These are phyloP conservation scores for Alosa sapidissima DNA, from an alignment of 2,797 vertebrate genomes.

Conservation along the genomic window DNA sequence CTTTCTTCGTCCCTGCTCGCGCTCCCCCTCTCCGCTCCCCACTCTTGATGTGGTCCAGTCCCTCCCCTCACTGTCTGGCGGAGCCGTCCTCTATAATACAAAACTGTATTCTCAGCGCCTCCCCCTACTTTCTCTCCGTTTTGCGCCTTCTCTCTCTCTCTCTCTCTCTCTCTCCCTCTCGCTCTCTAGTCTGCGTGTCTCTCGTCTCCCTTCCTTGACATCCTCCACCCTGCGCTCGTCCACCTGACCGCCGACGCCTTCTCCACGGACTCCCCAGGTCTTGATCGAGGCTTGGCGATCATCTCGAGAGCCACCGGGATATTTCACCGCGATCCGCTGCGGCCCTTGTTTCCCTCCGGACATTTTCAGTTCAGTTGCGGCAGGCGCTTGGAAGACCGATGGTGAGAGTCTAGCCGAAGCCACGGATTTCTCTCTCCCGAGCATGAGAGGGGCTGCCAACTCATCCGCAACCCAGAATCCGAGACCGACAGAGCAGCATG, in stretches of 20 bases:
- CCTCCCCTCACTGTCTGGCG: constrained; percentile 71
- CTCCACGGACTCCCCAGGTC: constrained; percentile 16
- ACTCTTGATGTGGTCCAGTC: constrained; percentile 64
- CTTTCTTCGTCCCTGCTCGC: constrained; percentile 40
- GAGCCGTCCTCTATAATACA: constrained; percentile 71
- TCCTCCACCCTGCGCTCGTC: constrained; percentile 27
- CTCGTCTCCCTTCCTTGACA: constrained; percentile 21
- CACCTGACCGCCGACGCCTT: constrained; percentile 23
- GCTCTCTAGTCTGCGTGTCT: constrained; percentile 42
- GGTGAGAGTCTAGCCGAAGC: constrained; percentile 80
- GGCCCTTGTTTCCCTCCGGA: constrained; percentile 18
- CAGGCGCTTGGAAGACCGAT: constrained; percentile 63
- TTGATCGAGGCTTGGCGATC: constrained; percentile 23
- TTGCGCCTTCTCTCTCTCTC: constrained; percentile 45
- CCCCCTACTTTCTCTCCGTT: constrained; percentile 72
- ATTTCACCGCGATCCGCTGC: constrained; percentile 20
- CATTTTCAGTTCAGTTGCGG: constrained; percentile 33
- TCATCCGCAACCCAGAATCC: constrained; percentile 84
- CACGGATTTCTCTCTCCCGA: constrained; percentile 85
- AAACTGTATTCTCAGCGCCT: constrained; percentile 75
- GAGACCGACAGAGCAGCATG: constrained; percentile 73
- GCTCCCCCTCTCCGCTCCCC: constrained; percentile 49
- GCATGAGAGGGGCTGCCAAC: constrained; percentile 95
- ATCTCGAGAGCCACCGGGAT: constrained; percentile 37
- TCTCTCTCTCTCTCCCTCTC: constrained; percentile 51